Base-by-base conservation (phyloP, 2,113 vertebrate genomes). In the Cranoglanis bouderius region DNA sequence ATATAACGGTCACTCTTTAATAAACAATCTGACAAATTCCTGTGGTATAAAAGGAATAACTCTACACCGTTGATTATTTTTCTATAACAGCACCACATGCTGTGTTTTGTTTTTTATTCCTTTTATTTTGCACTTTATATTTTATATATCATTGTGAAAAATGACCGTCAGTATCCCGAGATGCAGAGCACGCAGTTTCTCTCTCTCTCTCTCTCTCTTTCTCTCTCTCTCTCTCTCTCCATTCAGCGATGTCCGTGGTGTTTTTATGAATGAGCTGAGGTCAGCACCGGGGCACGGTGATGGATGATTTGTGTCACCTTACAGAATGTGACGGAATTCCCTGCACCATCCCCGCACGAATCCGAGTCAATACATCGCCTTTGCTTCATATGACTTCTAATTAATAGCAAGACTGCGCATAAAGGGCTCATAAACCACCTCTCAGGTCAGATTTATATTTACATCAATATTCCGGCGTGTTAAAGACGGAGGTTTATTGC, bases 371-470 rank as follows among this genome's bases (percentile, higher is more conserved):
- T 94, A 88, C 90, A 46, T 19, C 16, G 14, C 40, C 85, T 63
- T 63, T 90, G 90, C 93, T 92, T 49, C 89, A 91, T 91, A 80
- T 65, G 9, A 74, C 77, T 40, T 74, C 55, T 38, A 38, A 55
- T 85, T 85, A 87, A 91, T 77, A 87, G 74, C 61, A 57, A 38
- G n/a, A 61, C 87, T 84, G 89, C 63, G 63, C 74, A 81, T 82
- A 61, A 87, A 29, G 46, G 38, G 82, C 84, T 90, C 51, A 88
- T 91, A 89, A 83, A 92, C 82, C 89, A 86, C n/a, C 90, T 86
- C 84, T 93, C 90, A 61, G 91, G 75, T 91, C 87, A 74, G 92
- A 93, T 94, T 93, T 90, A 93, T 93, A 72, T 88, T 82, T 38
- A 24, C 10, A 86, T 92, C 93, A 90, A 92, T 94, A 92, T 90